phyloP scores from a whole-genome alignment of 2,888 invertebrate genomes.

The Xestia ashworthii region DNA sequence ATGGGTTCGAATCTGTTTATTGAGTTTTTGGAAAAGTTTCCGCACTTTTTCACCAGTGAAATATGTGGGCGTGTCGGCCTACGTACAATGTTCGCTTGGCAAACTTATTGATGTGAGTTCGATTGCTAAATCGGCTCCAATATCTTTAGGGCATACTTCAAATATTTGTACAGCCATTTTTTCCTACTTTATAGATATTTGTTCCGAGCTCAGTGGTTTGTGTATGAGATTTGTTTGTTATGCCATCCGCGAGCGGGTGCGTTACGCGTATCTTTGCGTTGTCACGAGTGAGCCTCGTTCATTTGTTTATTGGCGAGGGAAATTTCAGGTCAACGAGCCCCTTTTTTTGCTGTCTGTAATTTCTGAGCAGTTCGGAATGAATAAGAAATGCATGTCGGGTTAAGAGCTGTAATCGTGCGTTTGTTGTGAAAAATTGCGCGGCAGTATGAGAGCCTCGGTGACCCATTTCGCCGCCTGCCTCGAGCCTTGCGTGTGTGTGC shows the following conservation, averaged over 20 bases:
- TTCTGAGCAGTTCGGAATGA: conserved; percentile 25
- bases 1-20: conserved; percentile 65
- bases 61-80: conserved; percentile 31
- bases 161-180: conserved; percentile 50
- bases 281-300: conserved; percentile 9
- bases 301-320: conserved; percentile 34
- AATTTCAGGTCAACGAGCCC: conserved; percentile 20
- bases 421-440: conserved; percentile 41
- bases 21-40: conserved; percentile 58
- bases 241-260: conserved; percentile 10
- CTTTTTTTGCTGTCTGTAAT: conserved; percentile 7
- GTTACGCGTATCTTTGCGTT: background rate
- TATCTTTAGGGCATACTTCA: conserved; percentile 41
- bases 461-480: conserved; percentile 41
- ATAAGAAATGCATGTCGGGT: conserved; percentile 50
- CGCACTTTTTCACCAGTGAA: conserved; percentile 40
- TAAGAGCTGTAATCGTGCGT: conserved; percentile 38
- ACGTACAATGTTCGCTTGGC: conserved; percentile 20
- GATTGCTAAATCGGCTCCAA: conserved; percentile 49
- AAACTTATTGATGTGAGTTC: conserved; percentile 33
- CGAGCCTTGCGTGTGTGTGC: conserved; percentile 31
- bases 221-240: conserved; percentile 41
- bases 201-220: conserved; percentile 39
- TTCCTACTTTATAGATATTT: conserved; percentile 39
- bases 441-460: conserved; percentile 36